Evolutionary conservation across 1,140 invertebrate species (phyloP), one percentile per base, ranked within the genome.

Genomic region (Chironomus tepperi): DNA sequence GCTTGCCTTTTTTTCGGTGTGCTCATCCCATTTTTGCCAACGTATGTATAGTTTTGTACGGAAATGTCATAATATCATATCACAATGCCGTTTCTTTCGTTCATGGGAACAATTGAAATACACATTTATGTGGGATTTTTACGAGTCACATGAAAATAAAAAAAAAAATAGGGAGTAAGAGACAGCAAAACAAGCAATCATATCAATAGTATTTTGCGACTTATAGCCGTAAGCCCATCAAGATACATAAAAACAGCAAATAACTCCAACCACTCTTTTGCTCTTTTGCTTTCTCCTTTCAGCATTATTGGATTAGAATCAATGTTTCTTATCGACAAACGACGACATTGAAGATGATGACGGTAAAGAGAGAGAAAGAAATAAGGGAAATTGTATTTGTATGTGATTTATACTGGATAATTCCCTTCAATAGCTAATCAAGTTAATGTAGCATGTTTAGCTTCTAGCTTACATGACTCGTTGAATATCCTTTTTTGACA

Each of bases 391-490:
- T 70, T 70, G 65, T 70, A 19, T 70, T 21, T 70, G 65, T 70
- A 16, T 70, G 65, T 70, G 65, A 70, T 70, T 70, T 70, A 70
- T 70, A 57, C 65, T 70, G 65, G 65, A 19, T 70, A 19, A 70
- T 19, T 70, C 16, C 65, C 19, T 70, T 70, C 65, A 70, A 70
- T 70, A 70, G 65, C 65, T 70, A 70, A 70, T 70, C 65, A 70
- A 70, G 65, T 70, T 70, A 70, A 70, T 70, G 65, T 70, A 19
- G 16, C 65, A 70, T 70, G 65, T 70, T 70, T 70, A 57, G 47
- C 47, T 57, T 57, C 47, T 57, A 57, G 47, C 47, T 57, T 57
- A 57, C 12, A 57, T n/a, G 65, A 70, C 16, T 18, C 10, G 47
- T 57, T n/a, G 47, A 57, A 57, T 12, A 57, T 12, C 10, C 9